Conservation (phyloP, 2,113 vertebrate genomes). For the Marcusenius ussheri region DNA sequence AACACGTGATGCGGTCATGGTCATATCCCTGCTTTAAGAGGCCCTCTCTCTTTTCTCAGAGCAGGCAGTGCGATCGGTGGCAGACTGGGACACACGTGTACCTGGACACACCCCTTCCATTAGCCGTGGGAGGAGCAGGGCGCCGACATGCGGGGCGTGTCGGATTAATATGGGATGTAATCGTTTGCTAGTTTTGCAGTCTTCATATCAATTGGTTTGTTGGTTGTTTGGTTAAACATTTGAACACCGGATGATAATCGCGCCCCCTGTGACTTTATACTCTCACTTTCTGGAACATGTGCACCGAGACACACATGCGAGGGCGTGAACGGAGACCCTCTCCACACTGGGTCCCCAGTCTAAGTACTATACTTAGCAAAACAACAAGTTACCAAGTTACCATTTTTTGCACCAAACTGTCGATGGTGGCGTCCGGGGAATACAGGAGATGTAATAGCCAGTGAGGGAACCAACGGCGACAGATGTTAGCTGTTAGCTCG, state of each 20-base stretch:
- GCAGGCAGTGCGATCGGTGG: neutral
- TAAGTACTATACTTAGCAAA: neutral
- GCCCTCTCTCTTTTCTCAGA: neutral
- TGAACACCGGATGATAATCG: neutral
- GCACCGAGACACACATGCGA: neutral
- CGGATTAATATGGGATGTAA: neutral
- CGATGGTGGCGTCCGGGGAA: too few species aligned
- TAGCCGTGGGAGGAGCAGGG: neutral
- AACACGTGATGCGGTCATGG: slow-evolving; percentile 13
- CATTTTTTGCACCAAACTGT: neutral
- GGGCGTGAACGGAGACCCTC: neutral
- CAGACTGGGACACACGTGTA: neutral
- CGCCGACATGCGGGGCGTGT: neutral
- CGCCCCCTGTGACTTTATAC: neutral
- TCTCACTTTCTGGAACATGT: neutral
- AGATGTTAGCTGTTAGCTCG: slow-evolving; percentile 18
- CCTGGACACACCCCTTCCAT: neutral
- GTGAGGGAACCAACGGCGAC: neutral
- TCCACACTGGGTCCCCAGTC: neutral
- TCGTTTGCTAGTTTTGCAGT: neutral
- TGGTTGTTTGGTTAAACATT: neutral
- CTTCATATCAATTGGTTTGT: neutral
- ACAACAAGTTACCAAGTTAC: neutral
- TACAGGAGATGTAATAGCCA: neutral
- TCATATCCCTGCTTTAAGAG: slow-evolving; percentile 14